A percentile compares a stretch with the other conserved stretches of the same genome.
Conservation (phyloP, 2,888 invertebrate genomes). For the Patella caerulea region DNA sequence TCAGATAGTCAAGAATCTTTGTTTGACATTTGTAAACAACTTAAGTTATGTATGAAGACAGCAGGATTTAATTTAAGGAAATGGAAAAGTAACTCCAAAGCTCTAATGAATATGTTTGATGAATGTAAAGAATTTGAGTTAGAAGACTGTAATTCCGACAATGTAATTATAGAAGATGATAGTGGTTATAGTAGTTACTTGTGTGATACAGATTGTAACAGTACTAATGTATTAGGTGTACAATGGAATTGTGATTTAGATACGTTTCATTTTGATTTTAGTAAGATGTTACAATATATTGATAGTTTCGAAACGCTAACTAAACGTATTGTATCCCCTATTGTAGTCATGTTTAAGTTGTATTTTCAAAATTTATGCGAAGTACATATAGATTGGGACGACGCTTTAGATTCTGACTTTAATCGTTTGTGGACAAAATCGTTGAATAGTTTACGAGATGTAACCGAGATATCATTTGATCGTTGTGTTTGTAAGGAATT, state of each 20-base stretch:
- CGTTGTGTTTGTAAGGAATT: neutral
- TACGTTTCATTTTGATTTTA: slow-evolving; percentile 2
- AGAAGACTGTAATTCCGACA: neutral
- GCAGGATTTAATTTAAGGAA: neutral
- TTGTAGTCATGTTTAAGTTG: neutral
- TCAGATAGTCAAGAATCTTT: neutral
- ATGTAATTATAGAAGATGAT: neutral
- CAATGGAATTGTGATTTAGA: neutral
- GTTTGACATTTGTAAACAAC: neutral
- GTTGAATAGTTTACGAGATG: neutral
- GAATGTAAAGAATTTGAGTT: neutral
- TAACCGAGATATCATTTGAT: neutral
- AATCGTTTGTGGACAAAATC: neutral
- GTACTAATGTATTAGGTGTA: neutral
- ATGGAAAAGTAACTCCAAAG: neutral
- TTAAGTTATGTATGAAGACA: neutral
- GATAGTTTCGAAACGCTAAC: neutral
- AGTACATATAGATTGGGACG: neutral
- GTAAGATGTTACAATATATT: neutral
- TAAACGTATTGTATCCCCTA: neutral
- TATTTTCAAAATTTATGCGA: neutral
- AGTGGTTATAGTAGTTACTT: neutral
- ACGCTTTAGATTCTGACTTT: neutral
- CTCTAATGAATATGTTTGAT: neutral
- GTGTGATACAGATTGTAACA: neutral